Conservation (phyloP, 1,140 invertebrate genomes). For the Macrobrachium nipponense region DNA sequence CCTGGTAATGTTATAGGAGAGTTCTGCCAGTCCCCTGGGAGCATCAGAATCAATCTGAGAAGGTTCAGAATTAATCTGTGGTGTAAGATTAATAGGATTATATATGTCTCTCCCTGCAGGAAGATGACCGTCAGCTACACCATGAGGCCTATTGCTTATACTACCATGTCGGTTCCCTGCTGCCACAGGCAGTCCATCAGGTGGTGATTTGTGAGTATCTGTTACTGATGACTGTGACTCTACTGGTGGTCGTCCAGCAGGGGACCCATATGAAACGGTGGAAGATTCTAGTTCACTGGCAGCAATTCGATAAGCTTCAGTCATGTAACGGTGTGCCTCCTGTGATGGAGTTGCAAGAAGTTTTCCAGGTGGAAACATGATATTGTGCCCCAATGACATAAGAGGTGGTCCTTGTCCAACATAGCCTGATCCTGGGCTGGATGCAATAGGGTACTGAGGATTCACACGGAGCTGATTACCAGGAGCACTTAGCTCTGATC, state of each 20-base stretch:
- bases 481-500: conserved; percentile 25
- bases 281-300: conserved; percentile 34
- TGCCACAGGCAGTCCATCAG: too few species aligned
- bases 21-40: conserved; percentile 10
- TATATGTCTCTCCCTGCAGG: not conserved
- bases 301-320: conserved; percentile 47
- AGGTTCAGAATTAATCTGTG: conserved; percentile 36
- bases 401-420: conserved; percentile 47
- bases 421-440: conserved; percentile 40
- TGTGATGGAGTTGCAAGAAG: conserved; percentile 35
- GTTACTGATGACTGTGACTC: conserved; percentile 20
- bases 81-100: conserved; percentile 2
- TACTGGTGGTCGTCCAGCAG: not conserved
- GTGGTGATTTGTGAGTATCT: conserved; percentile 27
- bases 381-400: conserved; percentile 54
- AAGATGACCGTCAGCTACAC: too few species aligned
- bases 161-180: too few species aligned
- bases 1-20: conserved; percentile 32
- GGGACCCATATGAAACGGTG: conserved; percentile 26
- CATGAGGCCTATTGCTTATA: too few species aligned
- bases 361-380: conserved; percentile 47
- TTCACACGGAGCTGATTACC: conserved; percentile 17
- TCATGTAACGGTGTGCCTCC: conserved; percentile 49
- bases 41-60: conserved; percentile 30
- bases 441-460: conserved; percentile 42